phyloP scores from a whole-genome alignment of 2,113 vertebrate genomes.

The Thoracochromis brauschi region DNA sequence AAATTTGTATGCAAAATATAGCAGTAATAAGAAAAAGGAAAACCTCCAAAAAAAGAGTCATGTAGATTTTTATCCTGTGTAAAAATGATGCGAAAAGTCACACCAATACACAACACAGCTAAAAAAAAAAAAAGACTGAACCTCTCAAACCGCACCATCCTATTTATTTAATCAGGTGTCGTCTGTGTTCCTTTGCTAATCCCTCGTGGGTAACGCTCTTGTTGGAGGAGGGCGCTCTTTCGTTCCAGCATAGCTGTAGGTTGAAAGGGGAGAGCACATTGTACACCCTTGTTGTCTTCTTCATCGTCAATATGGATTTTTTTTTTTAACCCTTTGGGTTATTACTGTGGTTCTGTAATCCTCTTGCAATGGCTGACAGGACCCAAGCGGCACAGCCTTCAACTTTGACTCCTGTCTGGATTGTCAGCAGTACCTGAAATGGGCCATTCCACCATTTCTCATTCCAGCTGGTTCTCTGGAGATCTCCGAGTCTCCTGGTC shows the following conservation, averaged over 20 bases:
- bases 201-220: neutral
- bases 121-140: neutral
- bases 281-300: neutral
- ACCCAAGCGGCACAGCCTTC: neutral
- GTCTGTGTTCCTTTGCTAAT: neutral
- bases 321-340: neutral
- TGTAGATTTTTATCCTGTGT: neutral
- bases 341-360: neutral
- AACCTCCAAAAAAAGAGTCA: neutral
- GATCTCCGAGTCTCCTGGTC: neutral
- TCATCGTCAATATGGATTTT: neutral
- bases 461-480: neutral
- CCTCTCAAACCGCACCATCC: neutral
- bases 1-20: neutral
- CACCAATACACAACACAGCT: neutral
- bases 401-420: neutral
- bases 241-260: accelerated
- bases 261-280: neutral
- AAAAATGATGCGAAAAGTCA: neutral
- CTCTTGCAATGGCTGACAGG: neutral
- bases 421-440: neutral
- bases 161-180: neutral
- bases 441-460: neutral
- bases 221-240: neutral
- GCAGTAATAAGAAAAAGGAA: neutral